Percentiles rank a stretch among this genome's conserved stretches.
phyloP scores from a whole-genome alignment of 2,113 vertebrate genomes.

The Lota lota region DNA sequence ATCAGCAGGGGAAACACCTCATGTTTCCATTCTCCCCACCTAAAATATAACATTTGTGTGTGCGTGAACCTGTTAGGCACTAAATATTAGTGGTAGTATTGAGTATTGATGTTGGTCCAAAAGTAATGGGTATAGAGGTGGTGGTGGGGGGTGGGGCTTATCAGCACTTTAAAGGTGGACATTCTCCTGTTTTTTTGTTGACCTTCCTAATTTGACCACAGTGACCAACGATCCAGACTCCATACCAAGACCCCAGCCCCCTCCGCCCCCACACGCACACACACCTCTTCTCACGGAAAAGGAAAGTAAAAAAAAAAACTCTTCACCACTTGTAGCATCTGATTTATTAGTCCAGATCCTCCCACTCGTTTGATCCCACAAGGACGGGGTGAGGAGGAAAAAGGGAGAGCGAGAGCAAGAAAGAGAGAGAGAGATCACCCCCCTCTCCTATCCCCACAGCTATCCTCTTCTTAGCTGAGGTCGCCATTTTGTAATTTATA shows the following conservation, averaged over 20 bases:
- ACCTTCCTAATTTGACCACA: slow-evolving; percentile 32
- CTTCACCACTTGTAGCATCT: slow-evolving; percentile 51
- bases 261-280: slow-evolving; percentile 13
- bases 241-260: slow-evolving; percentile 54
- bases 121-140: no score
- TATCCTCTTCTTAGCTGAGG: slow-evolving; percentile 48
- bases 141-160: slow-evolving; percentile 13
- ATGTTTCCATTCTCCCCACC: no score
- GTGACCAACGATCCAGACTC: slow-evolving; percentile 44
- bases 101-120: no score
- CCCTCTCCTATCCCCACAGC: slow-evolving; percentile 45
- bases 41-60: no score
- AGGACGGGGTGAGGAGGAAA: slow-evolving; percentile 49
- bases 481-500: slow-evolving; percentile 65
- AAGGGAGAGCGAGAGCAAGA: no score
- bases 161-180: slow-evolving; percentile 63
- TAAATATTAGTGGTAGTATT: no score
- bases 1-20: no score
- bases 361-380: slow-evolving; percentile 56
- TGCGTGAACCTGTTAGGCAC: no score
- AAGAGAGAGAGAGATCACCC: slow-evolving; percentile 17
- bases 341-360: slow-evolving; percentile 62
- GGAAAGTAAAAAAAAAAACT: slow-evolving; percentile 4
- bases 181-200: slow-evolving; percentile 33
- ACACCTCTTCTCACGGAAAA: no score